phyloP scores from a whole-genome alignment of 2,888 invertebrate species.

The Lasioglossum pauxillum region DNA sequence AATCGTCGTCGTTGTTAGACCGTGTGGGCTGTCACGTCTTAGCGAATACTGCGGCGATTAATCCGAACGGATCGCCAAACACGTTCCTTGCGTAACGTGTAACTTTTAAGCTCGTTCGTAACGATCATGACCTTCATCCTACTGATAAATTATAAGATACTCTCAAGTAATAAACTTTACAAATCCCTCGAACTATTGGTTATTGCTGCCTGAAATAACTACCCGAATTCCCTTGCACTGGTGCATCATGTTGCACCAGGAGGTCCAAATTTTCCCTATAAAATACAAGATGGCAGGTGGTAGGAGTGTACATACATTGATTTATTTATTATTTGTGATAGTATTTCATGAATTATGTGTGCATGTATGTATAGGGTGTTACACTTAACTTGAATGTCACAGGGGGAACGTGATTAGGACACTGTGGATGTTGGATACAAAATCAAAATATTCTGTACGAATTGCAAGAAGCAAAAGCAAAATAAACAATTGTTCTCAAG shows the following conservation, averaged over 20 bases:
- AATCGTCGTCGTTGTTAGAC: constrained; percentile 58
- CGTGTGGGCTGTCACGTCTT: constrained; percentile 7
- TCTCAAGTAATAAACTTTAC: constrained; percentile 63
- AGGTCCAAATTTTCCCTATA: background rate
- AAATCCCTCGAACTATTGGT: constrained; percentile 25
- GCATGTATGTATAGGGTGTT: background rate
- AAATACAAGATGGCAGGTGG: background rate
- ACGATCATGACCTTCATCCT: constrained; percentile 59
- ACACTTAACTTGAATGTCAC: background rate
- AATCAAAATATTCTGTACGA: no score
- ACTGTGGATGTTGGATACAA: no score
- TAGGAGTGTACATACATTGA: background rate
- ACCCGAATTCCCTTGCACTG: background rate
- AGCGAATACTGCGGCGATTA: constrained; percentile 38
- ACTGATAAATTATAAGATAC: constrained; percentile 50
- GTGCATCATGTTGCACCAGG: background rate
- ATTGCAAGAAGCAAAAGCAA: no score
- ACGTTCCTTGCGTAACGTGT: constrained; percentile 57
- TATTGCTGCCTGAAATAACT: background rate
- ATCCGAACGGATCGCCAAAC: constrained; percentile 17
- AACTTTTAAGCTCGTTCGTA: constrained; percentile 62
- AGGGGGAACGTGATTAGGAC: no score
- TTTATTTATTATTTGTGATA: no score
- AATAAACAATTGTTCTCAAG: no score
- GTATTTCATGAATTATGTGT: background rate